phyloP scores from a whole-genome alignment of 2,888 invertebrate species.

The Microchrysa polita region DNA sequence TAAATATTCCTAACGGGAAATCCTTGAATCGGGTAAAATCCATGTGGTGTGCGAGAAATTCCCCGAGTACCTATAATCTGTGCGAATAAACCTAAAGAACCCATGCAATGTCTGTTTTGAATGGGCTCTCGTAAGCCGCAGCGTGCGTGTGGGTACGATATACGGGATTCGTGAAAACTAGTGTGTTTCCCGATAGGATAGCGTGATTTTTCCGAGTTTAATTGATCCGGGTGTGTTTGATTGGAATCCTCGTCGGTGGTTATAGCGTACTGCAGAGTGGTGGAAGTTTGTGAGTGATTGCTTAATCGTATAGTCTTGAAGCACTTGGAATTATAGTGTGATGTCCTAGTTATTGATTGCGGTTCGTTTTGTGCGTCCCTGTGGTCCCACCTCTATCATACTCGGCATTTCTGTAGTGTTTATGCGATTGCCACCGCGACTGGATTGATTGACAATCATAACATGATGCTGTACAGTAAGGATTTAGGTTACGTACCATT shows the following conservation, averaged over 20 bases:
- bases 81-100: too few species aligned
- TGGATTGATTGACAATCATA: neutral
- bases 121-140: constrained; percentile 28
- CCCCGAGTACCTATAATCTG: too few species aligned
- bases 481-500: constrained; percentile 6
- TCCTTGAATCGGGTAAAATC: neutral
- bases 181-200: constrained; percentile 21
- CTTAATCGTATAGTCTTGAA: neutral
- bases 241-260: constrained; percentile 9
- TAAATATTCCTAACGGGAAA: constrained; percentile 3
- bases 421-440: neutral
- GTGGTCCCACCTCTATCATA: constrained; percentile 7
- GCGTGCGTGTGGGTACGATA: constrained; percentile 20
- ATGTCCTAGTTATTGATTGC: constrained; percentile 16
- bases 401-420: constrained; percentile 14
- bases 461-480: neutral
- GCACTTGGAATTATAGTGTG: neutral
- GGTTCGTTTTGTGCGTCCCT: constrained; percentile 27
- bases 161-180: constrained; percentile 1
- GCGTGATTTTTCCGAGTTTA: constrained; percentile 2
- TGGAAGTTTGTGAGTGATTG: constrained; percentile 7
- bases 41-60: neutral
- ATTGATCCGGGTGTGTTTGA: constrained; percentile 3
- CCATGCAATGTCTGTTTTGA: constrained; percentile 30
- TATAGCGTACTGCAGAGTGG: neutral